Evolutionary conservation across 2,113 vertebrate genomes (phyloP), one percentile per base, ranked within the genome.

Genomic region (Ammodytes marinus): DNA sequence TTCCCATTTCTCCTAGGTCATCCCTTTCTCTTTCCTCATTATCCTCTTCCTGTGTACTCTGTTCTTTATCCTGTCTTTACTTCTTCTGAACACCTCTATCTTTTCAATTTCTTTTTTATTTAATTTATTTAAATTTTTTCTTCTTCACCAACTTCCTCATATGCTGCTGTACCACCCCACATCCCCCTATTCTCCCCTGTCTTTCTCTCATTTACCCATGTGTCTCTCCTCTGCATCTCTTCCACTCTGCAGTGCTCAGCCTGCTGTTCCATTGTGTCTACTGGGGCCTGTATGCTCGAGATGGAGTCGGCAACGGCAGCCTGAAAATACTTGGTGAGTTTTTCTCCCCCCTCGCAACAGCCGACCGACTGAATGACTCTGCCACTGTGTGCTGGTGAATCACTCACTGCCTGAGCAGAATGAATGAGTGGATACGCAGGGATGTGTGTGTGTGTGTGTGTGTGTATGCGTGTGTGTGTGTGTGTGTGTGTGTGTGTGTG

Each of bases 181-280:
- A 14, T 65, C 10, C 4, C 14, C 15, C 57, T 67, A 60, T 17
- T 53, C 52, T 68, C 43, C 7, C 10, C 37, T 15, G 17, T n/a
- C 17, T 5, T 27, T 46, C 19, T 9, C 5, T 42, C 2, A 65
- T 15, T 9, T 6, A 10, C 46, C 69, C 63, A 15, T 63, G 27
- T 46, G 77, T 49, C 67, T 76, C 42, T 70, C 47, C 47, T 60
- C 50, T 69, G 63, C 74, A 54, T 87, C 59, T 74, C 69, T 80
- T 83, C 60, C 54, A 6, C 77, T 61, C 80, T 73, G 66, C 83
- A 98, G 97, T 97, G 58, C 93, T 97, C 90, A 98, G 97, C 92
- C 94, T 98, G 88, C 92, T 97, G 86, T 97, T 97, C 91, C 96
- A 97, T 90, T 98, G 97, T 89, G 94, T 96, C 88, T 98, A 97